Conservation (phyloP, 2,888 invertebrate genomes). For the Leptodirus hochenwartii region DNA sequence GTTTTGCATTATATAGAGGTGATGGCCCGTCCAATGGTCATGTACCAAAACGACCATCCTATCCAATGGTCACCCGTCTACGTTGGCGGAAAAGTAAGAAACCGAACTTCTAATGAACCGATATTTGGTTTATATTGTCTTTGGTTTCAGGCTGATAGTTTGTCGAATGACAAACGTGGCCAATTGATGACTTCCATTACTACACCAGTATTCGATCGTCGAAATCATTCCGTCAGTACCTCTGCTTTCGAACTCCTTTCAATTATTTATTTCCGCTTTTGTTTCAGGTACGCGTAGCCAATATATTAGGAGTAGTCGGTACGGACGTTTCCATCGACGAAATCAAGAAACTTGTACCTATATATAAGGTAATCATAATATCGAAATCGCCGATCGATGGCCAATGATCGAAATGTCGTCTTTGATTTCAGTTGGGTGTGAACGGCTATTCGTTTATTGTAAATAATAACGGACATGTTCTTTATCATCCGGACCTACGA, state of each 20-base stretch:
- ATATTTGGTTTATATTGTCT: constrained; percentile 3
- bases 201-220: constrained; percentile 85
- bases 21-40: constrained; percentile 88
- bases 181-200: constrained; percentile 87
- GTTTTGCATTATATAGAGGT: constrained; percentile 91
- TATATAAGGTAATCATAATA: constrained; percentile 55
- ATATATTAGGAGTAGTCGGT: constrained; percentile 89
- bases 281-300: constrained; percentile 65
- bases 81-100: constrained; percentile 57
- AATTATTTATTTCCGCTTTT: neutral
- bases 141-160: constrained; percentile 41
- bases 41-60: constrained; percentile 80
- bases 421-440: constrained; percentile 62
- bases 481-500: constrained; percentile 89
- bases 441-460: constrained; percentile 94
- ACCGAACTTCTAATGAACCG: constrained; percentile 4
- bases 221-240: constrained; percentile 59
- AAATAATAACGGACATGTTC: constrained; percentile 91
- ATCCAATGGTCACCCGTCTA: constrained; percentile 93
- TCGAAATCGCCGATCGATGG: constrained; percentile 4
- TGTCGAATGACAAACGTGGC: constrained; percentile 48
- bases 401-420: constrained; percentile 8
- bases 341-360: constrained; percentile 85
- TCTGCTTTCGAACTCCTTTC: constrained; percentile 5
- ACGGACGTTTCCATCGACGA: constrained; percentile 94